Percentiles rank a stretch among this genome's conserved stretches.
Evolutionary conservation across 2,113 vertebrate species (phyloP).

Genomic region (human (Homo sapiens)): DNA sequence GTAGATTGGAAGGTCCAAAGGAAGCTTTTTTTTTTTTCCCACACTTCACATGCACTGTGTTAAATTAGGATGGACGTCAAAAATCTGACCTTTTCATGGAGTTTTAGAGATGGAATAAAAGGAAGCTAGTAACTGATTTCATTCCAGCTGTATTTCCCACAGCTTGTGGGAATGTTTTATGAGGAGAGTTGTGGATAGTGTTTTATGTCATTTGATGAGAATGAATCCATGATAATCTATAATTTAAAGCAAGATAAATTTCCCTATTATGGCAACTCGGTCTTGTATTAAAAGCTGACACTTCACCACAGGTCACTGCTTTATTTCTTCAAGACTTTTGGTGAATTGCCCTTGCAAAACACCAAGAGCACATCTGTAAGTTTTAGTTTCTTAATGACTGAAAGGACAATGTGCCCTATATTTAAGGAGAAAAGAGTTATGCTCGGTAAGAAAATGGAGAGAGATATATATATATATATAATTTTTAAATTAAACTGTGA

Average conservation of each 20-base stretch:
- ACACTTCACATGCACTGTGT: not conserved
- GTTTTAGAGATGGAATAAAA: conserved; percentile 46
- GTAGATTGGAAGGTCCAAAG: not conserved
- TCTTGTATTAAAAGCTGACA: conserved; percentile 48
- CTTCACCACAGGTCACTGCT: not conserved
- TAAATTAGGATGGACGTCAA: not conserved
- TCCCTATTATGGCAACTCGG: not conserved
- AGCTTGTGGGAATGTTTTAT: too few species aligned
- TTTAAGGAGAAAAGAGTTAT: not conserved
- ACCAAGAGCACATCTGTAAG: not conserved
- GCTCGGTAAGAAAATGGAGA: not conserved
- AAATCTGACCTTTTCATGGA: conserved; percentile 23
- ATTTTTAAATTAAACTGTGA: not conserved
- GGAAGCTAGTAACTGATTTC: conserved; percentile 3
- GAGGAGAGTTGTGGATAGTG: not conserved
- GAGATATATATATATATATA: not conserved
- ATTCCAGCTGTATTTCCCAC: conserved; percentile 41
- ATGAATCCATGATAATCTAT: conserved; percentile 34
- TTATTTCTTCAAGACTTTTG: conserved; percentile 40
- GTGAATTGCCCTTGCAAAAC: conserved; percentile 25
- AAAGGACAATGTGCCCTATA: not conserved
- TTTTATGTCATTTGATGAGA: conserved; percentile 35
- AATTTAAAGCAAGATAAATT: conserved; percentile 44
- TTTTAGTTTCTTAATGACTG: conserved; percentile 25
- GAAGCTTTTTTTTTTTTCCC: not conserved